These are phyloP conservation scores for Poeciliopsis turneri DNA, from an alignment of 2,797 vertebrate genomes.

Conservation along the genomic window DNA sequence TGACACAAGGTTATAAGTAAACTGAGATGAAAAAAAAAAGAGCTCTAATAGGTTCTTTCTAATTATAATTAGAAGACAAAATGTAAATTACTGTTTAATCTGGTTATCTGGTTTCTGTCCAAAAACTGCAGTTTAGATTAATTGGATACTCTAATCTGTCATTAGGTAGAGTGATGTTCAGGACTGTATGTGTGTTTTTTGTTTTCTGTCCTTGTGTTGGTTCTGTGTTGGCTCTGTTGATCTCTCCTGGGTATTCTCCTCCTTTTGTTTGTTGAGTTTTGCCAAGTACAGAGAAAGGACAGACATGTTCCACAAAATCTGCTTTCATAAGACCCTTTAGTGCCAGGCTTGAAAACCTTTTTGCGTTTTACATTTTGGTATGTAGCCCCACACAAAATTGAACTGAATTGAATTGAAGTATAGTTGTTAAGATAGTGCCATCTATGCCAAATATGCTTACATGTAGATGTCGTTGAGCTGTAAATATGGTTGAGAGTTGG, in stretches of 20 bases:
- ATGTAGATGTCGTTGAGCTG: not conserved
- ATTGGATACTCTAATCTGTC: not conserved
- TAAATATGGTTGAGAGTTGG: not conserved
- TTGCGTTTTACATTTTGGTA: not conserved
- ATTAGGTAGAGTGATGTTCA: not conserved
- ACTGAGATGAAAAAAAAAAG: not conserved
- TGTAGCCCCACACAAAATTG: not conserved
- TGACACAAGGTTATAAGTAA: not conserved
- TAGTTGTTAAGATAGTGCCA: no score
- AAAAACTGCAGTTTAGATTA: not conserved
- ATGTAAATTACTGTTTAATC: not conserved
- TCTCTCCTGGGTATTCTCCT: not conserved
- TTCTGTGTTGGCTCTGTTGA: not conserved
- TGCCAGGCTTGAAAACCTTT: not conserved
- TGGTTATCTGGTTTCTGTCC: not conserved
- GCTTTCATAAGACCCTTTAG: not conserved
- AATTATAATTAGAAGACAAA: not conserved
- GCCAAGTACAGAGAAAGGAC: not conserved
- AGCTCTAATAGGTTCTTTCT: no score
- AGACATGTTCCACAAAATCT: not conserved
- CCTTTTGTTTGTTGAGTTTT: not conserved
- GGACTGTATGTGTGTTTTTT: not conserved
- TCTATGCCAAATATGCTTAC: not conserved
- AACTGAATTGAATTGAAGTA: not conserved
- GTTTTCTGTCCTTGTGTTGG: not conserved